Percentiles rank a stretch among this genome's conserved stretches.
Evolutionary conservation across 2,113 vertebrate species (phyloP).

Genomic region (Oreochromis tanganicae): DNA sequence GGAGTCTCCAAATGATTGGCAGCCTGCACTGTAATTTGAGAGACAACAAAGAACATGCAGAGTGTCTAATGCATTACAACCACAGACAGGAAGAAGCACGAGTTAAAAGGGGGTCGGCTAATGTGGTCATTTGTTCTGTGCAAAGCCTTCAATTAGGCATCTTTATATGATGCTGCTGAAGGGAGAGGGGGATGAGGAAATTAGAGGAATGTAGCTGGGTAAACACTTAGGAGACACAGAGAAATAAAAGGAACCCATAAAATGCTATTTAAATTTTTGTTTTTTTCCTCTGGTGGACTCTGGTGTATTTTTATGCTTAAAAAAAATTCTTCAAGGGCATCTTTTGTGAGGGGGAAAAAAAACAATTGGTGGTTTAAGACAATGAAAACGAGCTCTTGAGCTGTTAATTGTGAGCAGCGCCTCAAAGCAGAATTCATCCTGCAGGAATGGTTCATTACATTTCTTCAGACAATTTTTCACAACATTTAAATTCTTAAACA

Average conservation of each 20-base stretch:
- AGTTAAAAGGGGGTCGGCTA: slow-evolving; percentile 50
- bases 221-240: slow-evolving; percentile 21
- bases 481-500: slow-evolving; percentile 4
- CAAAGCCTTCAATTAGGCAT: slow-evolving; percentile 64
- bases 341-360: background rate
- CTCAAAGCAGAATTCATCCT: slow-evolving; percentile 21
- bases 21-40: slow-evolving; percentile 47
- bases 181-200: slow-evolving; percentile 6
- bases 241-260: slow-evolving; percentile 17
- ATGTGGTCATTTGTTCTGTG: slow-evolving; percentile 65
- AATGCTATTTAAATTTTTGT: slow-evolving; percentile 7
- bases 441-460: background rate
- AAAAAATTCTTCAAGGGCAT: background rate
- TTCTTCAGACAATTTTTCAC: background rate
- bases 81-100: slow-evolving; percentile 39
- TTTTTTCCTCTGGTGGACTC: background rate
- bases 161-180: slow-evolving; percentile 48
- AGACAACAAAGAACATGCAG: slow-evolving; percentile 38
- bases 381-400: background rate
- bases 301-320: background rate
- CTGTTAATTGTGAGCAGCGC: slow-evolving; percentile 2
- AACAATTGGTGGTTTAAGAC: background rate
- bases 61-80: slow-evolving; percentile 36
- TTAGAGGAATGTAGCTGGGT: slow-evolving; percentile 25
- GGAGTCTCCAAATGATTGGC: slow-evolving; percentile 35